Base-by-base conservation (phyloP, 1,140 invertebrate species). In the Polypedilum pembai region DNA sequence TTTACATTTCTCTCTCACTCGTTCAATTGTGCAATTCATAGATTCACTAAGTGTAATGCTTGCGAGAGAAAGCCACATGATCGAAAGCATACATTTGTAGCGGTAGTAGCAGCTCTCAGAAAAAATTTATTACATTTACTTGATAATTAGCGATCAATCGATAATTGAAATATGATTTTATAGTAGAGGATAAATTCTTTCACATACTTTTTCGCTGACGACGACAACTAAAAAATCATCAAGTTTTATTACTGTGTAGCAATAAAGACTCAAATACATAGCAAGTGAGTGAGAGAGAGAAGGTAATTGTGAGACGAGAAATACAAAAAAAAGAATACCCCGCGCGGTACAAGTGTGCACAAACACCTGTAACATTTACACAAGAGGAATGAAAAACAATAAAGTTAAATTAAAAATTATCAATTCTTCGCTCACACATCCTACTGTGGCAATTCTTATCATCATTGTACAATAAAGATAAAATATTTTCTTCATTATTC, bases 131-230 rank as follows among this genome's bases (percentile, higher is more conserved):
- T 15, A n/a, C 45, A 15, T 56, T 56, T 56, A 56, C 45, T 56
- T 56, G 12, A 56, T 56, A 56, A 56, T 56, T 56, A 56, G 45
- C 45, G n/a, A 56, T 56, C 12, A 12, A 56, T 56, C n/a, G 45
- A 56, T 56, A 56, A 56, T 56, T 56, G 45, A 56, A 56, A 56
- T 56, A 56, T 56, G 45, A 56, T 56, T 56, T 56, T 56, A 56
- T 56, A 56, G 45, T 56, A 56, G 45, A 56, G 12, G 45, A 56
- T 56, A 56, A n/a, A n/a, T 15, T 56, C 45, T 56, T 56, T 56
- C 45, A 4, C n/a, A 33, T 56, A 56, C 12, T 12, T 56, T 45
- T 56, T 56, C n/a, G n/a, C n/a, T 56, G 4, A 56, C n/a, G 45
- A n/a, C 45, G 45, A 56, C n/a, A 56, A 33, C n/a, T 15, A 56